A percentile compares a stretch with the other conserved stretches of the same genome.
phyloP scores from a whole-genome alignment of 2,888 invertebrate genomes.

The Ectemnius cavifrons region DNA sequence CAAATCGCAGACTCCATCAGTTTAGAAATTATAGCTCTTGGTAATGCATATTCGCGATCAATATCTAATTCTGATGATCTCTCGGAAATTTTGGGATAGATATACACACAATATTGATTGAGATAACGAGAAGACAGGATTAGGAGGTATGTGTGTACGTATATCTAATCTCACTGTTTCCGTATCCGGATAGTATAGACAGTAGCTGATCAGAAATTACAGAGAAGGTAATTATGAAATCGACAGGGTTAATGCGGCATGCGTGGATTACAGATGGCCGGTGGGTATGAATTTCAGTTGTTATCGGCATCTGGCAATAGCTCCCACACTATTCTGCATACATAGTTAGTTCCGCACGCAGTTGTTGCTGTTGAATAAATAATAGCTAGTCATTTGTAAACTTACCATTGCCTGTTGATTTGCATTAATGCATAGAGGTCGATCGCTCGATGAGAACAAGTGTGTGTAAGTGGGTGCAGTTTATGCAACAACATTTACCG shows the following conservation, averaged over 20 bases:
- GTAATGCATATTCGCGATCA: too few relatives aligned
- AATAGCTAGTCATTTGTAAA: slow-evolving; percentile 12
- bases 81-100: too few relatives aligned
- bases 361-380: slow-evolving; percentile 22
- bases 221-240: slow-evolving; percentile 12
- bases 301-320: slow-evolving; percentile 31
- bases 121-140: too few relatives aligned
- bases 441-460: neutral
- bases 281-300: slow-evolving; percentile 43
- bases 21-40: too few relatives aligned
- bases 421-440: neutral
- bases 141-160: neutral
- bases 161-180: neutral
- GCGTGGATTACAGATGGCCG: slow-evolving; percentile 11
- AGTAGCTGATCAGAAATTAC: too few relatives aligned
- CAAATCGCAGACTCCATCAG: too few relatives aligned
- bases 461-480: neutral
- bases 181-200: neutral
- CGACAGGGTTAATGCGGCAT: slow-evolving; percentile 39
- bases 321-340: too few relatives aligned
- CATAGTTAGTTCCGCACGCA: slow-evolving; percentile 17
- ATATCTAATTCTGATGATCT: too few relatives aligned
- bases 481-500: too few relatives aligned
- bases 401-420: slow-evolving; percentile 34
- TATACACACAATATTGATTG: too few relatives aligned